Percentiles rank a stretch among this genome's conserved stretches.
phyloP scores from a whole-genome alignment of 2,113 vertebrate species.

The Xenopus laevis region DNA sequence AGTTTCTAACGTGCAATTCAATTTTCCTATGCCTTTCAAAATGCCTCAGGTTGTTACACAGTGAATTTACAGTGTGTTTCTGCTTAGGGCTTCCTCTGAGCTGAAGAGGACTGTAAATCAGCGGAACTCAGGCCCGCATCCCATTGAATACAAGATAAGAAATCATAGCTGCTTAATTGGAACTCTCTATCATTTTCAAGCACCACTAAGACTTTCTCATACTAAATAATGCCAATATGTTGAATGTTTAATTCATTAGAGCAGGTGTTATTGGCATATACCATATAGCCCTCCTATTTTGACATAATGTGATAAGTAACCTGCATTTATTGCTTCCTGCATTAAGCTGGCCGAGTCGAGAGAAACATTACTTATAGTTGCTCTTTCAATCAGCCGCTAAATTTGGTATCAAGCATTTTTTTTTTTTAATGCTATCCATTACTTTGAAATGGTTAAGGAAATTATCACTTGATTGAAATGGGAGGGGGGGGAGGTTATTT shows the following conservation, averaged over 20 bases:
- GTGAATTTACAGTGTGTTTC: background rate
- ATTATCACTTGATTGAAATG: background rate
- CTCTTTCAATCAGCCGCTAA: background rate
- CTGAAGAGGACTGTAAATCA: background rate
- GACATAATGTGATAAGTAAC: slow-evolving; percentile 10
- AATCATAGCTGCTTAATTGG: slow-evolving; percentile 13
- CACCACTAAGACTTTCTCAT: background rate
- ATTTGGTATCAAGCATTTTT: background rate
- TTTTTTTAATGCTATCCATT: background rate
- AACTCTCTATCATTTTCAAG: slow-evolving; percentile 14
- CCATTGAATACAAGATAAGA: slow-evolving; percentile 3
- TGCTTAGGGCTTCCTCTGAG: background rate
- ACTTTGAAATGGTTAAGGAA: background rate
- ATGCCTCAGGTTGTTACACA: slow-evolving; percentile 3
- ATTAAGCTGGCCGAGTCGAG: slow-evolving; percentile 1
- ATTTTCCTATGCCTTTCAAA: background rate
- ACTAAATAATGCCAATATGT: slow-evolving; percentile 26
- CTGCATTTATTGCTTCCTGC: slow-evolving; percentile 16
- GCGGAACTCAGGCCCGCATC: background rate
- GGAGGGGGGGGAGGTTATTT: background rate
- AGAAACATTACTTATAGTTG: background rate
- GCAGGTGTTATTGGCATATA: slow-evolving; percentile 3
- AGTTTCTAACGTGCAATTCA: background rate
- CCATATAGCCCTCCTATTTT: background rate
- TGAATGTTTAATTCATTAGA: slow-evolving; percentile 15